phyloP scores from a whole-genome alignment of 1,140 invertebrate species.

The Drosophila novamexicana region DNA sequence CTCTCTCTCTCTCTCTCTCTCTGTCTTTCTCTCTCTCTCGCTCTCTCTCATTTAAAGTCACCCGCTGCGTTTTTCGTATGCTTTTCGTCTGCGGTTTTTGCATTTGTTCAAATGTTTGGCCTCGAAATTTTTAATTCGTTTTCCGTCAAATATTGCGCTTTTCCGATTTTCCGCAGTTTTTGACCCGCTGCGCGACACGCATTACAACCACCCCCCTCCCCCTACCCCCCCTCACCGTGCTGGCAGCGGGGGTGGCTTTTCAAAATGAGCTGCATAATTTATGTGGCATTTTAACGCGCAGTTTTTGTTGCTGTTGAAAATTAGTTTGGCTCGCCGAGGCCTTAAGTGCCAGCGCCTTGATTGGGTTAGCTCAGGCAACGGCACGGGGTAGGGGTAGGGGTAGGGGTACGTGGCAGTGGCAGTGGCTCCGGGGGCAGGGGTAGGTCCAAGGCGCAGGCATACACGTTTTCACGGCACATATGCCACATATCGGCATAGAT shows the following conservation, averaged over 20 bases:
- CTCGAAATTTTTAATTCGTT: constrained; percentile 9
- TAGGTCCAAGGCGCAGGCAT: not conserved
- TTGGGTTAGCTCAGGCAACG: constrained; percentile 20
- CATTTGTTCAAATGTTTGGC: constrained; percentile 39
- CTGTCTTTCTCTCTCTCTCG: not conserved
- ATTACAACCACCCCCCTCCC: not conserved
- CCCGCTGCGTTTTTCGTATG: constrained; percentile 22
- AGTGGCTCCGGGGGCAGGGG: constrained; percentile 2
- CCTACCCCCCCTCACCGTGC: not conserved
- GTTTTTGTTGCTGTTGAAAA: constrained; percentile 46
- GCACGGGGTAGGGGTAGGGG: not conserved
- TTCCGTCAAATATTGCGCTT: constrained; percentile 51
- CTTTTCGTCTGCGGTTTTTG: constrained; percentile 56
- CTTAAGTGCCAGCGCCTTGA: constrained; percentile 42
- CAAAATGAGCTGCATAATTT: constrained; percentile 61
- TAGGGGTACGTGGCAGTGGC: not conserved
- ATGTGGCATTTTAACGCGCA: constrained; percentile 76
- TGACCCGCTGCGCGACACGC: constrained; percentile 50
- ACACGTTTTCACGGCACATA: constrained; percentile 50
- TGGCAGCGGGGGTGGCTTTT: constrained; percentile 36
- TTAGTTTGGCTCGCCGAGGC: constrained; percentile 49
- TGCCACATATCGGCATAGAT: constrained; percentile 49
- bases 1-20: no score
- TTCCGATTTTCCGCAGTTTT: constrained; percentile 22
- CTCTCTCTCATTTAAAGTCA: not conserved